A percentile compares a stretch with the other conserved stretches of the same genome.
Evolutionary conservation across 2,888 invertebrate genomes (phyloP).

Genomic region (Hyppa rectilinea): DNA sequence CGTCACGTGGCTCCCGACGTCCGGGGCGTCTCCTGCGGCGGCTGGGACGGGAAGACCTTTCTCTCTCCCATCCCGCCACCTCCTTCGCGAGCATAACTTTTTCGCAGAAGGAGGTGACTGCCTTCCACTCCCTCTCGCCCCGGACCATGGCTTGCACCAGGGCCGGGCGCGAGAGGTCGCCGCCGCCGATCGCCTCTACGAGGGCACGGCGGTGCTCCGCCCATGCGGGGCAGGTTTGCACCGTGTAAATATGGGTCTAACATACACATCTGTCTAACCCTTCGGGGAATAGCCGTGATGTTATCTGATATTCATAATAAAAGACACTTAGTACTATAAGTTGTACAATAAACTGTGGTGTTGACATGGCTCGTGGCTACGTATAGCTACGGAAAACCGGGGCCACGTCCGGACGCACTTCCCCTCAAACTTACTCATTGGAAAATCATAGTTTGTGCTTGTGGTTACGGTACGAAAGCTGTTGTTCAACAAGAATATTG

Average conservation of each 20-base stretch:
- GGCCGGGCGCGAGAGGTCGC: too few relatives aligned
- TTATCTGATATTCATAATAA: neutral
- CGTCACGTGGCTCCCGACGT: too few relatives aligned
- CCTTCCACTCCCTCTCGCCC: too few relatives aligned
- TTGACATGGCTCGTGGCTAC: neutral
- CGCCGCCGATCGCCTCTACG: too few relatives aligned
- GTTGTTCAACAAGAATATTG: neutral
- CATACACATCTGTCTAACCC: neutral
- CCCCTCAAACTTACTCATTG: slow-evolving; percentile 21
- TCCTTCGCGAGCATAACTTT: too few relatives aligned
- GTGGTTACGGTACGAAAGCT: slow-evolving; percentile 6
- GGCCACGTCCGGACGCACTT: slow-evolving; percentile 3
- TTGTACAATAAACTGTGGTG: neutral
- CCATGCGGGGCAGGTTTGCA: too few relatives aligned
- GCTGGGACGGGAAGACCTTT: too few relatives aligned
- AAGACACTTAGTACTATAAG: neutral
- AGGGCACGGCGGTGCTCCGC: too few relatives aligned
- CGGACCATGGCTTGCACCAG: too few relatives aligned
- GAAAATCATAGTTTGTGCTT: slow-evolving; percentile 32
- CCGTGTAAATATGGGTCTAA: neutral
- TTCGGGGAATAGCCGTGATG: neutral
- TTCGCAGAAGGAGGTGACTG: too few relatives aligned
- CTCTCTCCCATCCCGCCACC: too few relatives aligned
- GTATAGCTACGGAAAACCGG: slow-evolving; percentile 6
- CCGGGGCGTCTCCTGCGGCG: too few relatives aligned